Base-by-base conservation (phyloP, 2,888 invertebrate species). In the Formica aserva region DNA sequence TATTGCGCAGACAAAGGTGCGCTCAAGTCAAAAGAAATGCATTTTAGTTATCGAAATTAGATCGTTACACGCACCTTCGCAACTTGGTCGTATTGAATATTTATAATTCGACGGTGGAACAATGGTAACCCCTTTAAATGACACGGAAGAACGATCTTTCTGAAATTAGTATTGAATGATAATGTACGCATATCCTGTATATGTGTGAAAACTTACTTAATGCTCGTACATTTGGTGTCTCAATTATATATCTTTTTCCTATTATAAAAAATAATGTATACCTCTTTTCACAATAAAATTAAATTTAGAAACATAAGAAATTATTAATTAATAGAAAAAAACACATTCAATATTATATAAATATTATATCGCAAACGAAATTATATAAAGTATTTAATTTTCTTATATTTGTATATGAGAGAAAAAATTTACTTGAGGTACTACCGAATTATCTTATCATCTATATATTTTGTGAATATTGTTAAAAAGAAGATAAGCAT, bases 301-400 rank as follows among this genome's bases (percentile, higher is more conserved):
- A 55, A 71, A 71, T 32, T 35, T 35, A 52, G 4, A 52, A 6
- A 48, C 8, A 22, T 52, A 29, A 52, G 15, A 52, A 48, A 52
- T 52, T 15, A 29, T 13, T 35, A 48, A 9, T n/a, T 52, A 2
- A 55, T 22, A 52, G 15, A 52, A 71, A 2, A 52, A 71, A 35
- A 35, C 9, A 22, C 32, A 32, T 55, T 69, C 1, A 32, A 1
- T 32, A 9, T 52, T 1, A 32, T 22, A 32, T 13, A 1, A 48
- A 2, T 71, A n/a, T 22, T 32, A 32, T 11, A 22, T 1, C 3
- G 8, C 48, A 52, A 52, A 52, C 6, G 22, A 71, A n/a, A 48
- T n/a, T 69, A 32, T 32, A 32, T 32, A n/a, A 52, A 69, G 22
- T 5, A 35, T 35, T 32, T 69, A 52, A 71, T 52, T 55, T 55